Conservation (phyloP, 2,797 vertebrate genomes). For the Carapus acus region DNA sequence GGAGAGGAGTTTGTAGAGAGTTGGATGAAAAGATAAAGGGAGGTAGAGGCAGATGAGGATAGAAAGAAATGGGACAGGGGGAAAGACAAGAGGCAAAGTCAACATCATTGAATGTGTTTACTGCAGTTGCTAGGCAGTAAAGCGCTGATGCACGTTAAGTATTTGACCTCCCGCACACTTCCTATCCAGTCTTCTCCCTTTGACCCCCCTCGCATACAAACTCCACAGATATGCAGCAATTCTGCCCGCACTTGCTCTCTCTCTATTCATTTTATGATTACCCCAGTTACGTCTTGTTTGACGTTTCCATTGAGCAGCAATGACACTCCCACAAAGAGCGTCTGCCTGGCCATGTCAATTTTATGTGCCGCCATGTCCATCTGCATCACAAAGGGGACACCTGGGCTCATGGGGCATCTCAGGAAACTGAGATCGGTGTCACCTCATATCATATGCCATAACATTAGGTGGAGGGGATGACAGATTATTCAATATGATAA, state of each 20-base stretch:
- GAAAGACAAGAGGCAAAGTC: conserved; percentile 43
- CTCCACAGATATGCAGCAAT: background rate
- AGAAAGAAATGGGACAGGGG: background rate
- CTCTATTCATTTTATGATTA: conserved; percentile 33
- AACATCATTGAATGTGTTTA: conserved; percentile 28
- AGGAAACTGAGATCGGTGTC: background rate
- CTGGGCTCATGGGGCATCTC: conserved; percentile 32
- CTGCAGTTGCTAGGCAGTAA: conserved; percentile 10
- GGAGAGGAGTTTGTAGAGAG: background rate
- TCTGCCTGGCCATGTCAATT: conserved; percentile 55
- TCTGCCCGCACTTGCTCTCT: conserved; percentile 20
- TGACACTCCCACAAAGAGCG: conserved; percentile 45
- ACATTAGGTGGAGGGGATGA: background rate
- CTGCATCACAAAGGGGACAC: conserved; percentile 63
- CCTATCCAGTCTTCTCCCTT: conserved; percentile 7
- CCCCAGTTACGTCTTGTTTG: conserved; percentile 32
- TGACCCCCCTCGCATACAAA: no score
- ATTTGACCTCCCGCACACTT: conserved; percentile 27
- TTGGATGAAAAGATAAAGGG: no score
- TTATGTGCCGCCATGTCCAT: conserved; percentile 35
- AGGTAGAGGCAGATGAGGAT: background rate
- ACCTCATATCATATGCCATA: background rate
- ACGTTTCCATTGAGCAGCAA: conserved; percentile 43
- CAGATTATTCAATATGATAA: background rate
- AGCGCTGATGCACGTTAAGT: conserved; percentile 18